A percentile compares a stretch with the other conserved stretches of the same genome.
Evolutionary conservation across 2,888 invertebrate species (phyloP).

Genomic region (Drosophila tripunctata): DNA sequence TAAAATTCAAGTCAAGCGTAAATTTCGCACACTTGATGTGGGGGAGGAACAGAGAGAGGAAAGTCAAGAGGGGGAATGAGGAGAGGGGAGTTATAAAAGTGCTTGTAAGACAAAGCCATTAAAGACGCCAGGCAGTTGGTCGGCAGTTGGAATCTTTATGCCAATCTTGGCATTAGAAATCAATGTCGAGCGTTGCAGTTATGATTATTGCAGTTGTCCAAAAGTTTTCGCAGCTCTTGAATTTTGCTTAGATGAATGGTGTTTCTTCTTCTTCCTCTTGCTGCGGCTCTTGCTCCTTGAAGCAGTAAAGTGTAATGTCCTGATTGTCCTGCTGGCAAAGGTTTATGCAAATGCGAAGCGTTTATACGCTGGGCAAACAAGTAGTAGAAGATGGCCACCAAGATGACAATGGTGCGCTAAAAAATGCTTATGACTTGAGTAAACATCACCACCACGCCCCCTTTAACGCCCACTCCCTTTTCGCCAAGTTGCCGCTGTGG

Average conservation of each 20-base stretch:
- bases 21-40: slow-evolving; percentile 36
- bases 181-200: slow-evolving; percentile 73
- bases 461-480: neutral
- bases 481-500: slow-evolving; percentile 1
- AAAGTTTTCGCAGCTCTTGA: slow-evolving; percentile 45
- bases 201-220: slow-evolving; percentile 77
- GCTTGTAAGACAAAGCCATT: slow-evolving; percentile 74
- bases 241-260: neutral
- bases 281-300: neutral
- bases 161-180: slow-evolving; percentile 70
- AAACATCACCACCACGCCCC: slow-evolving; percentile 55
- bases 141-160: slow-evolving; percentile 47
- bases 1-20: slow-evolving; percentile 68
- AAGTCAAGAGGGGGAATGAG: neutral
- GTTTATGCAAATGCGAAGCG: slow-evolving; percentile 72
- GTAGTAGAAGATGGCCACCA: slow-evolving; percentile 46
- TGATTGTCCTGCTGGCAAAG: slow-evolving; percentile 46
- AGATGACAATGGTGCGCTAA: slow-evolving; percentile 64
- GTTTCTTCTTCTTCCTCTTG: neutral
- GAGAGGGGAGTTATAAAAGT: slow-evolving; percentile 18
- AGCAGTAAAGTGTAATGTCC: slow-evolving; percentile 14
- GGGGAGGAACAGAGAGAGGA: neutral
- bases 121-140: slow-evolving; percentile 59
- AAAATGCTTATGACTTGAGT: slow-evolving; percentile 79
- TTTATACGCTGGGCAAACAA: slow-evolving; percentile 70